Conservation (phyloP, 2,113 vertebrate species). For the Vicugna pacos region DNA sequence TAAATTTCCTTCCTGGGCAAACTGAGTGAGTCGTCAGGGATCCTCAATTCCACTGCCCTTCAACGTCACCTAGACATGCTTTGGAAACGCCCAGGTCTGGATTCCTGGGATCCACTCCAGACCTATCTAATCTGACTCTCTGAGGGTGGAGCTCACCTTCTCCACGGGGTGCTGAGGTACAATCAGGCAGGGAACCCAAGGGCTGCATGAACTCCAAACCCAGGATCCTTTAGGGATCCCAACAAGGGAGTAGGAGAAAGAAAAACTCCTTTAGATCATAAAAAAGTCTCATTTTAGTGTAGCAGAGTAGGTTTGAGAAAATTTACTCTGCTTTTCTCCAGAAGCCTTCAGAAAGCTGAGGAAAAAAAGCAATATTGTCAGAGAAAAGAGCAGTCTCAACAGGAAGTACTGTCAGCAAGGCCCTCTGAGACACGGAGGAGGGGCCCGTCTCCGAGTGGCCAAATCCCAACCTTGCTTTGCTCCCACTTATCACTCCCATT, state of each 20-base stretch:
- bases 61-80: background rate
- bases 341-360: background rate
- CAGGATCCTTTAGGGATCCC: background rate
- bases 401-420: background rate
- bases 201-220: background rate
- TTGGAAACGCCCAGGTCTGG: background rate
- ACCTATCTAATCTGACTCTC: background rate
- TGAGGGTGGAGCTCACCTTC: background rate
- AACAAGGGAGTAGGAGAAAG: background rate
- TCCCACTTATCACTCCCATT: background rate
- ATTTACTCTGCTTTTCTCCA: background rate
- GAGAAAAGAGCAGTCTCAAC: background rate
- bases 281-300: background rate
- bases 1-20: background rate
- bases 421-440: background rate
- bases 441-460: background rate
- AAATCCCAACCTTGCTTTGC: background rate
- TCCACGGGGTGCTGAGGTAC: background rate
- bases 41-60: background rate
- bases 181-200: background rate
- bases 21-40: background rate
- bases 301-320: background rate
- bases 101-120: background rate
- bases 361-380: background rate
- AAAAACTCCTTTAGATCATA: background rate